Conservation (phyloP, 2,888 invertebrate genomes). For the Caenorhabditis angaria region DNA sequence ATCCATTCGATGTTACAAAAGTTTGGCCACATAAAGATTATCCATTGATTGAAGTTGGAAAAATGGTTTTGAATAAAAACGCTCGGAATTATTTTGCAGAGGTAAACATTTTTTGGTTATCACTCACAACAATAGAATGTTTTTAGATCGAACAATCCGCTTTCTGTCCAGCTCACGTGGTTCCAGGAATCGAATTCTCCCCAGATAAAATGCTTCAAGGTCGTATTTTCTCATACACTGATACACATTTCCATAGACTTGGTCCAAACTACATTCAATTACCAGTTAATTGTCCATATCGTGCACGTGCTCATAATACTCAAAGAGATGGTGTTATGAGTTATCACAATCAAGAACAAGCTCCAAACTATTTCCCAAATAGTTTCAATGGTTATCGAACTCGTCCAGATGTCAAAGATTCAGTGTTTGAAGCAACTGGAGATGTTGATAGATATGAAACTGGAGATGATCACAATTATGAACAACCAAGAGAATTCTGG, state of each 20-base stretch:
- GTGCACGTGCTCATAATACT: conserved; percentile 78
- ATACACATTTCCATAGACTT: conserved; percentile 89
- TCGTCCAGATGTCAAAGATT: conserved; percentile 67
- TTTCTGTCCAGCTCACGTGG: conserved; percentile 71
- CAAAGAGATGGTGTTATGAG: conserved; percentile 87
- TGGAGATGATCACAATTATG: conserved; percentile 86
- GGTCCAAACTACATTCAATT: conserved; percentile 92
- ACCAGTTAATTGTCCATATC: conserved; percentile 87
- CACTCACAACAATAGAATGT: not conserved
- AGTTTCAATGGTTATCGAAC: conserved; percentile 87
- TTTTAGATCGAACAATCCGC: conserved; percentile 68
- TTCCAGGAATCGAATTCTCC: conserved; percentile 72
- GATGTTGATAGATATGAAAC: conserved; percentile 84
- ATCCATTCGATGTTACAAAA: conserved; percentile 76
- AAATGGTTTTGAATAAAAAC: conserved; percentile 70
- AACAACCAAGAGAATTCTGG: conserved; percentile 86
- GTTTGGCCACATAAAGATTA: conserved; percentile 72
- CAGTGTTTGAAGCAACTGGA: conserved; percentile 79
- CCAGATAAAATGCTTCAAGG: conserved; percentile 74
- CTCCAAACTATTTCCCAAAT: conserved; percentile 96
- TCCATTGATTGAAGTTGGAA: conserved; percentile 71
- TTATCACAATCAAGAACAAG: conserved; percentile 82
- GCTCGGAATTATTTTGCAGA: conserved; percentile 72
- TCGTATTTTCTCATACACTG: conserved; percentile 79
- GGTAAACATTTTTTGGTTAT: conserved; percentile 14